A percentile compares a stretch with the other conserved stretches of the same genome.
These are phyloP conservation scores for Macrobrachium nipponense DNA, from an alignment of 1,140 invertebrate species.

Conservation along the genomic window DNA sequence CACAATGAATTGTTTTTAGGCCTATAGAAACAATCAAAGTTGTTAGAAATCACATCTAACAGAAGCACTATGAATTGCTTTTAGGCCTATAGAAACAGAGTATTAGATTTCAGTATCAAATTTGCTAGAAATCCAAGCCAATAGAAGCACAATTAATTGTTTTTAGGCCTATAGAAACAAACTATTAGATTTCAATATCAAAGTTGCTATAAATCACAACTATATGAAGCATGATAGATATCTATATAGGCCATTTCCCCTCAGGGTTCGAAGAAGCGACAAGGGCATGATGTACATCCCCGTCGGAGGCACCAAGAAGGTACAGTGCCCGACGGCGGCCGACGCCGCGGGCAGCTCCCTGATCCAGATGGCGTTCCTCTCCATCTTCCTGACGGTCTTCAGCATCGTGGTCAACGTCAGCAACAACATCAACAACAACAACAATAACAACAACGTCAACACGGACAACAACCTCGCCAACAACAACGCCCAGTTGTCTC, in stretches of 20 bases:
- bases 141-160: no score
- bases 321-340: constrained; percentile 48
- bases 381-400: constrained; percentile 52
- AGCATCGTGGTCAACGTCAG: constrained; percentile 53
- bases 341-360: constrained; percentile 47
- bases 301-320: constrained; percentile 37
- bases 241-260: neutral
- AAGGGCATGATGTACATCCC: constrained; percentile 54
- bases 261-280: constrained; percentile 18
- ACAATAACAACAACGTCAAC: constrained; percentile 59
- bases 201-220: neutral
- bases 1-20: no score
- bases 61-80: no score
- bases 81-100: no score
- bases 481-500: constrained; percentile 49
- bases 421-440: constrained; percentile 62
- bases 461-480: constrained; percentile 49
- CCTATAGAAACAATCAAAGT: no score
- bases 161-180: neutral
- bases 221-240: neutral
- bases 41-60: no score
- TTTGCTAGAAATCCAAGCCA: no score
- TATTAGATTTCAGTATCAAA: no score
- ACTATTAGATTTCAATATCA: neutral
- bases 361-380: constrained; percentile 57